phyloP scores from a whole-genome alignment of 1,140 invertebrate species.

The Atta cephalotes region DNA sequence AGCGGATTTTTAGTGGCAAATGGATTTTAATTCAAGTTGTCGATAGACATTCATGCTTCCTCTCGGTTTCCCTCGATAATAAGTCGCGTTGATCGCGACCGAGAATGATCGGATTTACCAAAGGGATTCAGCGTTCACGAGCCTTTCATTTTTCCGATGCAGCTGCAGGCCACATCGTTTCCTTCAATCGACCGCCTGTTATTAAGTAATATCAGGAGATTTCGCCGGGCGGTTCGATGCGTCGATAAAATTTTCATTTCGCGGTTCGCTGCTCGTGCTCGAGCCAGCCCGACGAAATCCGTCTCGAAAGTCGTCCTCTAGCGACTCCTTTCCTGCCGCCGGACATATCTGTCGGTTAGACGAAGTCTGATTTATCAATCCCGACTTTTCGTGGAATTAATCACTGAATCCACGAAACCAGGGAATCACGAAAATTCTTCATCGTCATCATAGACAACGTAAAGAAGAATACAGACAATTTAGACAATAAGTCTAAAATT shows the following conservation, averaged over 20 bases:
- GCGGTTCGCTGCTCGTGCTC: constrained; percentile 76
- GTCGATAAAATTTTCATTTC: constrained; percentile 85
- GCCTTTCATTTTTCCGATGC: constrained; percentile 67
- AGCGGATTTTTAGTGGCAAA: constrained; percentile 9
- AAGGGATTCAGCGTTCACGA: constrained; percentile 39
- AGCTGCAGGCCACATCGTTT: constrained; percentile 27
- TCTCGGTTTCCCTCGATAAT: constrained; percentile 38
- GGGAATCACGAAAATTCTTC: not conserved
- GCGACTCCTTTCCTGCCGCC: constrained; percentile 6
- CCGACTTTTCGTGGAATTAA: constrained; percentile 65
- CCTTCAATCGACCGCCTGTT: constrained; percentile 74
- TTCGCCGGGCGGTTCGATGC: constrained; percentile 76
- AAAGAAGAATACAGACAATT: not conserved
- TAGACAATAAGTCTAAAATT: not conserved
- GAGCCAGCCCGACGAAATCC: constrained; percentile 62
- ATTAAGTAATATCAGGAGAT: constrained; percentile 81
- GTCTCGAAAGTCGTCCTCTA: constrained; percentile 52
- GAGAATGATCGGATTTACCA: constrained; percentile 34
- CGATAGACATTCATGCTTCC: constrained; percentile 16
- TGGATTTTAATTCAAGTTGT: constrained; percentile 32
- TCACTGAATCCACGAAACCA: constrained; percentile 43
- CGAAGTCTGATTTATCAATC: constrained; percentile 25
- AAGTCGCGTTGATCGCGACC: constrained; percentile 2
- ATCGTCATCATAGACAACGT: too few species aligned
- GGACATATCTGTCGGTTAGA: constrained; percentile 30